Base-by-base conservation (phyloP, 1,140 invertebrate species). In the Drosophila seguyi region DNA sequence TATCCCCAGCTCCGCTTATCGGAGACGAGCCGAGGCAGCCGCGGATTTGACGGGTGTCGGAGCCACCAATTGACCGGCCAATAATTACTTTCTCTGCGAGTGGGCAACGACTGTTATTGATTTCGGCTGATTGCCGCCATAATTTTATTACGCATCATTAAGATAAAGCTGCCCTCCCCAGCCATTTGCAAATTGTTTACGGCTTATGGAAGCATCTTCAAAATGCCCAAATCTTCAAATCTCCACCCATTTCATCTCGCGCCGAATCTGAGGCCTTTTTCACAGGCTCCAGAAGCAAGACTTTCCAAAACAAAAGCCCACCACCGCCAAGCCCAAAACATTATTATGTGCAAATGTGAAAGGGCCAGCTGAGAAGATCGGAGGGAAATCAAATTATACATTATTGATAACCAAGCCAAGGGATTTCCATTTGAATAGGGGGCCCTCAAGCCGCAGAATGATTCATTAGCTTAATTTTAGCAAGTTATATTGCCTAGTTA, bases 61-160 rank as follows among this genome's bases (percentile, higher is more conserved):
- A 66, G 66, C 80, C 79, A 79, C 80, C 52, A 53, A 53, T 75
- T 84, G 83, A 65, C 53, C 73, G 68, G 61, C 65, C 84, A 85
- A 86, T 86, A 86, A 86, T 86, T 86, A 86, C 82, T 86, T 86
- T 86, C 82, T 82, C 82, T 63, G 53, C 58, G 34, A 79, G 76
- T 73, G 75, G 55, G 61, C 61, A 78, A 74, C 56, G 66, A 42
- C 74, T 79, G 74, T 90, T 90, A 90, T 90, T 90, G 85, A 90
- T 90, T 90, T 90, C 74, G n/a, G 29, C 42, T 71, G 81, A 90
- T 81, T 90, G 77, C 75, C 62, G 69, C 69, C 75, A 85, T 81
- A 85, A 81, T 90, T 90, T 90, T 90, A 81, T 81, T 90, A 79
- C 59, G 85, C 81, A 90, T 90, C 85, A 90, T 90, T 90, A 90